phyloP scores from a whole-genome alignment of 2,113 vertebrate genomes.

The Equus quagga region DNA sequence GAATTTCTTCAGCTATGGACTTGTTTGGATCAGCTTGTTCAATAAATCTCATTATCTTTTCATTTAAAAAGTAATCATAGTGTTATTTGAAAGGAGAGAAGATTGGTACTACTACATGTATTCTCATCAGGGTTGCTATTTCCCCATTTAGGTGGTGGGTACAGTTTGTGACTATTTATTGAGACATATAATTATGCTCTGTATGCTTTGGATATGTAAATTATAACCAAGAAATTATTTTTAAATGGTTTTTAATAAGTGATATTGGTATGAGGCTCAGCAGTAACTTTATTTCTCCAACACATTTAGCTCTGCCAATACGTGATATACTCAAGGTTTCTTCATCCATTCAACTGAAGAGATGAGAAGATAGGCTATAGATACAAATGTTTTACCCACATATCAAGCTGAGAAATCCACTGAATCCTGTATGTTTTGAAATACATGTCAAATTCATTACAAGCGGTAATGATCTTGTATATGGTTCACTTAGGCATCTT shows the following conservation, averaged over 20 bases:
- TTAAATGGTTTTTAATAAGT: not conserved
- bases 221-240: not conserved
- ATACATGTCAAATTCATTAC: not conserved
- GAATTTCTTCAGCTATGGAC: not conserved
- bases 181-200: not conserved
- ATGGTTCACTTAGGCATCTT: not conserved
- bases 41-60: conserved; percentile 15
- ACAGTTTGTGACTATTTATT: not conserved
- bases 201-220: not conserved
- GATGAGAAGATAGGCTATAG: not conserved
- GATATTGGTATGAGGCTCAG: not conserved
- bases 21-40: not conserved
- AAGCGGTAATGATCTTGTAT: not conserved
- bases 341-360: not conserved
- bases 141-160: not conserved
- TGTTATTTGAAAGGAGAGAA: not conserved
- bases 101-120: not conserved
- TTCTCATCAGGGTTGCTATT: not conserved
- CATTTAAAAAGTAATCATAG: not conserved
- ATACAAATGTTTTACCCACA: not conserved
- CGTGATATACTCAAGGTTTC: not conserved
- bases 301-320: conserved; percentile 12
- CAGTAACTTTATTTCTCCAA: not conserved
- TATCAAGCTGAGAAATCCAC: not conserved
- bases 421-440: conserved; percentile 21